Percentiles rank a stretch among this genome's conserved stretches.
Evolutionary conservation across 2,797 vertebrate species (phyloP).

Genomic region (Etheostoma perlongum): DNA sequence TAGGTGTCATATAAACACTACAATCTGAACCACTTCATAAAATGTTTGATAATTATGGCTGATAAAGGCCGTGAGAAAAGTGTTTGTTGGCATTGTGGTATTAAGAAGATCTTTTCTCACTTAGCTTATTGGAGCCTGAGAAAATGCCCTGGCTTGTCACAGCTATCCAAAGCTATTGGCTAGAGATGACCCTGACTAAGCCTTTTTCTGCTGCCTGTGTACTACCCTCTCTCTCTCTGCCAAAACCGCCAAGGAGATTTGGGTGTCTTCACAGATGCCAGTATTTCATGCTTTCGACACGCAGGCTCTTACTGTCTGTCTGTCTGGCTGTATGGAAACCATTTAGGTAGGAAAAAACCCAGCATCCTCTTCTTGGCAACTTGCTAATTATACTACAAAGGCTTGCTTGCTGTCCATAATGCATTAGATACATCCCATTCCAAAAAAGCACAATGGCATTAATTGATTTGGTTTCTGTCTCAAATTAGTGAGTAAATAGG

Average conservation of each 20-base stretch:
- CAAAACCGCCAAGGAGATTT: constrained; percentile 74
- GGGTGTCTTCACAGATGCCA: constrained; percentile 72
- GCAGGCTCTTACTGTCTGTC: constrained; percentile 66
- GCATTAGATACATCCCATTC: constrained; percentile 58
- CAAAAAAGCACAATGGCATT: constrained; percentile 55
- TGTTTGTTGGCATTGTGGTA: constrained; percentile 50
- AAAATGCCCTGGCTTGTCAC: constrained; percentile 77
- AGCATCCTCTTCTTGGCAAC: constrained; percentile 63
- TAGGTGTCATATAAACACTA: constrained; percentile 6
- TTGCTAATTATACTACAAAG: constrained; percentile 69
- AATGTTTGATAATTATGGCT: constrained; percentile 54
- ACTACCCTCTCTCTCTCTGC: constrained; percentile 57
- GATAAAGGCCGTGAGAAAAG: constrained; percentile 66
- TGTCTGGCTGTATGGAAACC: constrained; percentile 56
- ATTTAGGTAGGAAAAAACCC: constrained; percentile 26
- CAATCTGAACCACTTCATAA: constrained; percentile 30
- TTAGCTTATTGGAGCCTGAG: constrained; percentile 73
- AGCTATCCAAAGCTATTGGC: constrained; percentile 75
- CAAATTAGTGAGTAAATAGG: constrained; percentile 51
- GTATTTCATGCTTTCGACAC: constrained; percentile 78
- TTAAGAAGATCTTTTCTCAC: constrained; percentile 66
- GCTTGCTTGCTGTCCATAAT: constrained; percentile 50
- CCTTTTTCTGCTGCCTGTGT: constrained; percentile 79
- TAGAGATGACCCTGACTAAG: constrained; percentile 81
- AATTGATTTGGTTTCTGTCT: constrained; percentile 66